Percentiles rank a stretch among this genome's conserved stretches.
These are phyloP conservation scores for Apodemus sylvaticus DNA, from an alignment of 2,113 vertebrate genomes.

Conservation along the genomic window DNA sequence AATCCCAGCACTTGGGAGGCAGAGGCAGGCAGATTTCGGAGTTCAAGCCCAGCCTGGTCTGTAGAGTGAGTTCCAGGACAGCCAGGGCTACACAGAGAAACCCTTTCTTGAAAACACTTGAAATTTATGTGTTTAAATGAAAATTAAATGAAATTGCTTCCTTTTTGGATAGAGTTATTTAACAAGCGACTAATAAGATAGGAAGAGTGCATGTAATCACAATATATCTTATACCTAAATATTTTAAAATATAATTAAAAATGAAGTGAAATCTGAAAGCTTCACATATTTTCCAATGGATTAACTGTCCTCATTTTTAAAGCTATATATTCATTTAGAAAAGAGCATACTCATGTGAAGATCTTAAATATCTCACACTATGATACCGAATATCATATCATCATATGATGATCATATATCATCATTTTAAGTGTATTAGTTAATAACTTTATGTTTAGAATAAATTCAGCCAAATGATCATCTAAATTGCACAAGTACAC, in stretches of 20 bases:
- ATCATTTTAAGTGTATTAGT: neutral
- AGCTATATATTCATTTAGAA: neutral
- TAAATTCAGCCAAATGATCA: neutral
- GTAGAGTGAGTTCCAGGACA: too few species aligned
- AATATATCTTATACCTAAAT: neutral
- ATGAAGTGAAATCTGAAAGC: neutral
- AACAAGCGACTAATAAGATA: neutral
- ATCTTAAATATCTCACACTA: neutral
- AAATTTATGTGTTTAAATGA: constrained; percentile 24
- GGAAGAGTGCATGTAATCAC: neutral
- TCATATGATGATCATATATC: too few species aligned
- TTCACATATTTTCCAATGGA: neutral
- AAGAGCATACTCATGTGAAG: neutral
- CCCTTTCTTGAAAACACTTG: neutral
- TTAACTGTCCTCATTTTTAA: neutral
- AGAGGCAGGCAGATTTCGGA: too few species aligned
- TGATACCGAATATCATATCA: too few species aligned
- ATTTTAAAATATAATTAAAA: neutral
- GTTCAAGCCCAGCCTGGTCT: too few species aligned
- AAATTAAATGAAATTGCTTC: neutral
- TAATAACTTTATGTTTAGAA: neutral
- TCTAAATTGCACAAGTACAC: neutral
- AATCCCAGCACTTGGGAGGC: too few species aligned
- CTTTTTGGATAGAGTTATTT: neutral
- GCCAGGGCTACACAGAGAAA: too few species aligned